These are phyloP conservation scores for Philereme transversata DNA, from an alignment of 2,888 invertebrate genomes.

Conservation along the genomic window DNA sequence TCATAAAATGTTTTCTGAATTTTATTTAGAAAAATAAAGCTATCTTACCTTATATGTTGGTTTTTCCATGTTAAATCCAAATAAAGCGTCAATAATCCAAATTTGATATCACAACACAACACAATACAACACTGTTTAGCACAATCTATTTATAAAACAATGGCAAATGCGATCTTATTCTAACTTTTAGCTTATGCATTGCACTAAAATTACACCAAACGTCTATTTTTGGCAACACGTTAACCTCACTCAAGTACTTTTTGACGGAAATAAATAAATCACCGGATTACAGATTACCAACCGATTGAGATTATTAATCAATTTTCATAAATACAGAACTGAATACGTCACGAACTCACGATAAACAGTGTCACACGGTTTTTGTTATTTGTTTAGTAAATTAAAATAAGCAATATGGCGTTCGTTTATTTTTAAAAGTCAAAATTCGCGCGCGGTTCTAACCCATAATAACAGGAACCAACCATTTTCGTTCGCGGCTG, in stretches of 20 bases:
- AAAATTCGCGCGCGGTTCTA: conserved; percentile 62
- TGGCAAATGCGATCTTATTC: conserved; percentile 62
- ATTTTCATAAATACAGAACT: conserved; percentile 15
- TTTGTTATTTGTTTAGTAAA: conserved; percentile 47
- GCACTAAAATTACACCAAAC: conserved; percentile 63
- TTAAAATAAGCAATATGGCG: conserved; percentile 76
- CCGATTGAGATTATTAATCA: conserved; percentile 16
- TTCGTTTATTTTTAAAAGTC: conserved; percentile 70
- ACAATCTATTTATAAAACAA: conserved; percentile 51
- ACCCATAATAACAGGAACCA: conserved; percentile 54
- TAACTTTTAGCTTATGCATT: conserved; percentile 59
- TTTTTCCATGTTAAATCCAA: conserved; percentile 75
- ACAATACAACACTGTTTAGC: conserved; percentile 45
- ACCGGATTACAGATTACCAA: conserved; percentile 13
- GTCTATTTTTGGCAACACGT: conserved; percentile 58
- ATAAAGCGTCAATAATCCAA: conserved; percentile 49
- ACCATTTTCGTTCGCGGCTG: conserved; percentile 66
- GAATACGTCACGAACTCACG: too few species aligned
- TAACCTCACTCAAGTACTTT: conserved; percentile 30
- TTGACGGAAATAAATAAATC: conserved; percentile 11
- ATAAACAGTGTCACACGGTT: conserved; percentile 8
- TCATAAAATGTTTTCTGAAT: too few species aligned
- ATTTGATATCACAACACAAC: conserved; percentile 49
- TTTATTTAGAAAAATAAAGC: too few species aligned
- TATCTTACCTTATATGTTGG: conserved; percentile 70